Percentiles rank a stretch among this genome's conserved stretches.
These are phyloP conservation scores for Protomyctophum bolini DNA, from an alignment of 2,113 vertebrate species.

Conservation along the genomic window DNA sequence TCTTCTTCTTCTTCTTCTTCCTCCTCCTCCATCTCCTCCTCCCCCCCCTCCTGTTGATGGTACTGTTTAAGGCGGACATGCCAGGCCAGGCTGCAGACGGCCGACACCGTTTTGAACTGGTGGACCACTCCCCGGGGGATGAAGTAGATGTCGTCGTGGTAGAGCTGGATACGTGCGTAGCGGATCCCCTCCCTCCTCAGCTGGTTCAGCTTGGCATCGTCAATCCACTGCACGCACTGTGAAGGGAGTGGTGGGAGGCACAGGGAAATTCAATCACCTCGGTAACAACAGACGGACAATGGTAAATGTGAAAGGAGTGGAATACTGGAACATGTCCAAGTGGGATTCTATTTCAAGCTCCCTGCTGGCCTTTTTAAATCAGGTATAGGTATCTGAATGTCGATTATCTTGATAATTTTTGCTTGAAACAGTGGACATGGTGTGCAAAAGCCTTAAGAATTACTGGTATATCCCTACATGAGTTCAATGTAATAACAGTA, in stretches of 20 bases:
- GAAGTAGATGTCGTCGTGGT: slow-evolving; percentile 98
- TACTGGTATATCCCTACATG: too few species aligned
- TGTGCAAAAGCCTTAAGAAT: background rate
- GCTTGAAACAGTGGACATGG: background rate
- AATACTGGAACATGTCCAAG: background rate
- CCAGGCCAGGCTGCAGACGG: slow-evolving; percentile 98
- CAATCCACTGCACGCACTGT: slow-evolving; percentile 99
- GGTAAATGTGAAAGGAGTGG: background rate
- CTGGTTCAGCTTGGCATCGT: slow-evolving; percentile 98
- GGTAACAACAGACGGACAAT: background rate
- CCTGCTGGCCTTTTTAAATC: background rate
- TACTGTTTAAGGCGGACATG: slow-evolving; percentile 93
- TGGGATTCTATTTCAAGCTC: background rate
- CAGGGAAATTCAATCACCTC: background rate
- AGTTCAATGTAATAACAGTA: too few species aligned
- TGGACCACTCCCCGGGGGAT: slow-evolving; percentile 98
- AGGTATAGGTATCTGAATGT: background rate
- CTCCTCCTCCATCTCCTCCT: slow-evolving; percentile 25
- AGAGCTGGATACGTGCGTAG: slow-evolving; percentile 95
- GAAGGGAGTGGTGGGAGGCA: slow-evolving; percentile 15
- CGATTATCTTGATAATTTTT: too few species aligned
- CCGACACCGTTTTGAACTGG: slow-evolving; percentile 98
- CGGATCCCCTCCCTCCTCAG: slow-evolving; percentile 96
- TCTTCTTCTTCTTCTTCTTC: slow-evolving; percentile 12
- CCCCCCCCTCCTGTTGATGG: slow-evolving; percentile 74